Evolutionary conservation across 2,113 vertebrate genomes (phyloP), one percentile per base, ranked within the genome.

Genomic region (Bostrychus sinensis): DNA sequence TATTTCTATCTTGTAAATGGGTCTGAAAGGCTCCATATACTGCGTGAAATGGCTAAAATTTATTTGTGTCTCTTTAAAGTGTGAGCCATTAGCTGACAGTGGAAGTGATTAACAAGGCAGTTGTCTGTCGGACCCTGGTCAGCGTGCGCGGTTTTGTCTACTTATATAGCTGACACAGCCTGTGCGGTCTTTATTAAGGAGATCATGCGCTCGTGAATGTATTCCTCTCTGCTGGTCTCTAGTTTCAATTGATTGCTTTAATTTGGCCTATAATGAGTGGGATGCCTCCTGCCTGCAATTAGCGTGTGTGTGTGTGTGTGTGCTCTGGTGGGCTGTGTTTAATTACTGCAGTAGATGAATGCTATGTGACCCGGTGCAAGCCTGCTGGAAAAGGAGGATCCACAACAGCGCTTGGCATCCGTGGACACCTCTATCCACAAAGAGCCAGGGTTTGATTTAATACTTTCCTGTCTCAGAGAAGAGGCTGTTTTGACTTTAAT

Each of bases 181-280:
- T 56, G 64, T 51, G 73, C 28, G 28, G 64, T 69, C 68, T 70
- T 68, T 68, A 63, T 41, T 36, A 51, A 70, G 64, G 28, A 55
- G 71, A 58, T 77, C 77, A 66, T 60, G 54, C 56, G 55, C 55
- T 55, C 14, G 0, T 74, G 69, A 72, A 79, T 66, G 63, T 72
- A 76, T 82, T 78, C 80, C 76, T 83, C 65, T 75, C 78, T 76
- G 68, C 62, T 83, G 77, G 65, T 80, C 72, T 77, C 80, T 84
- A 56, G 73, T 81, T 79, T 75, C 75, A 83, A 85, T 85, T 88
- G 82, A 87, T 86, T 86, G 70, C 73, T 80, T 89, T 86, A 79
- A 86, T 89, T 84, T 81, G 79, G 57, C 64, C 78, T 66, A 62
- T 84, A 85, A 83, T 85, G 78, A 86, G 75, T 67, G 45, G 61